These are phyloP conservation scores for Darevskia nairensis DNA, from an alignment of 2,797 vertebrate species.

Conservation along the genomic window DNA sequence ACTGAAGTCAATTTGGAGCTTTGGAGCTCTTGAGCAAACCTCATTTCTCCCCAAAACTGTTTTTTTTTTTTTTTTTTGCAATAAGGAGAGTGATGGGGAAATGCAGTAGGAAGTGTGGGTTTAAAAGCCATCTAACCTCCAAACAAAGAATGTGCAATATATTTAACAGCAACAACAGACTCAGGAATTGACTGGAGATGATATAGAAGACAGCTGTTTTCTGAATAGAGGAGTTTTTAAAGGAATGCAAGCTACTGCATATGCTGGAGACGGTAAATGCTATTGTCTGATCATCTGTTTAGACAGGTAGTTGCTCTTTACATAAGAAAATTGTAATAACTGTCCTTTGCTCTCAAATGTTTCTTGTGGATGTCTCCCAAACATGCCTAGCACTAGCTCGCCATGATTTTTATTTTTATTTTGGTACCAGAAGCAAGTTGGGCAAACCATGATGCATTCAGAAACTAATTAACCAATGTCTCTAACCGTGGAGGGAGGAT, in stretches of 20 bases:
- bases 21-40: too few relatives aligned
- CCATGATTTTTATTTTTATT: background rate
- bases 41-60: too few relatives aligned
- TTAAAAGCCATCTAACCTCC: too few relatives aligned
- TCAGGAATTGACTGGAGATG: background rate
- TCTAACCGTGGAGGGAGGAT: too few relatives aligned
- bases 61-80: too few relatives aligned
- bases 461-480: background rate
- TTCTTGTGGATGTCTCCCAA: background rate
- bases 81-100: too few relatives aligned
- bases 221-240: background rate
- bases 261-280: background rate
- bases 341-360: background rate
- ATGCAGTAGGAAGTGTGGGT: too few relatives aligned
- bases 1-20: too few relatives aligned
- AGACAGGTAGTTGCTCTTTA: constrained; percentile 1
- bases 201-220: background rate
- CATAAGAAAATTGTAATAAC: background rate
- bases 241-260: background rate
- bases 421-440: background rate
- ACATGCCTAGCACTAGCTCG: background rate
- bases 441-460: background rate
- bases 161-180: background rate
- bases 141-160: background rate
- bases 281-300: background rate